Percentiles rank a stretch among this genome's conserved stretches.
These are phyloP conservation scores for Fistularia commersonii DNA, from an alignment of 2,797 vertebrate genomes.

Conservation along the genomic window DNA sequence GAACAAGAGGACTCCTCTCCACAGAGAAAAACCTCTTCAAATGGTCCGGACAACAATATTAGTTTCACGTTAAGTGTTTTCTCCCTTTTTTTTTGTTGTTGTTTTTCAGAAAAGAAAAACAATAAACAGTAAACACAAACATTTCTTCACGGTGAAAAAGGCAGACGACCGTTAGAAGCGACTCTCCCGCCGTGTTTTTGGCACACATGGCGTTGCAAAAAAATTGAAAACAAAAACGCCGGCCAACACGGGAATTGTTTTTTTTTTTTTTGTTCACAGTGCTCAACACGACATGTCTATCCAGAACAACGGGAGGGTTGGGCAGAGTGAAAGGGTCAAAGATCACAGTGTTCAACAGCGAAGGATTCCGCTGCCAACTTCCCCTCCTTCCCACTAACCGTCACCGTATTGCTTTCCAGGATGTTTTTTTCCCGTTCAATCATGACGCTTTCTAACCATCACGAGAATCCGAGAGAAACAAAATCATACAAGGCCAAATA, in stretches of 20 bases:
- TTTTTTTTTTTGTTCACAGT: conserved; percentile 44
- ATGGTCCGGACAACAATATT: conserved; percentile 6
- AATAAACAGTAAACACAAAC: conserved; percentile 54
- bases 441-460: conserved; percentile 12
- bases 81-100: conserved; percentile 8
- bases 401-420: conserved; percentile 32
- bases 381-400: conserved; percentile 7
- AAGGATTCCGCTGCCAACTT: too few species aligned
- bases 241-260: not conserved
- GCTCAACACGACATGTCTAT: conserved; percentile 27
- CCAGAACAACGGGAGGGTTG: conserved; percentile 2
- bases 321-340: conserved; percentile 35
- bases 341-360: conserved; percentile 67
- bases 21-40: conserved; percentile 8
- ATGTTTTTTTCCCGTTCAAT: not conserved
- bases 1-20: conserved; percentile 8
- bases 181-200: conserved; percentile 44
- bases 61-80: conserved; percentile 14
- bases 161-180: conserved; percentile 28
- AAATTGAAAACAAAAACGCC: too few species aligned
- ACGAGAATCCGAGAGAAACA: too few species aligned
- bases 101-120: conserved; percentile 24
- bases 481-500: conserved; percentile 28
- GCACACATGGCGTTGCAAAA: conserved; percentile 46
- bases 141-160: conserved; percentile 41